Evolutionary conservation across 2,113 vertebrate genomes (phyloP).

Genomic region (Columba livia): DNA sequence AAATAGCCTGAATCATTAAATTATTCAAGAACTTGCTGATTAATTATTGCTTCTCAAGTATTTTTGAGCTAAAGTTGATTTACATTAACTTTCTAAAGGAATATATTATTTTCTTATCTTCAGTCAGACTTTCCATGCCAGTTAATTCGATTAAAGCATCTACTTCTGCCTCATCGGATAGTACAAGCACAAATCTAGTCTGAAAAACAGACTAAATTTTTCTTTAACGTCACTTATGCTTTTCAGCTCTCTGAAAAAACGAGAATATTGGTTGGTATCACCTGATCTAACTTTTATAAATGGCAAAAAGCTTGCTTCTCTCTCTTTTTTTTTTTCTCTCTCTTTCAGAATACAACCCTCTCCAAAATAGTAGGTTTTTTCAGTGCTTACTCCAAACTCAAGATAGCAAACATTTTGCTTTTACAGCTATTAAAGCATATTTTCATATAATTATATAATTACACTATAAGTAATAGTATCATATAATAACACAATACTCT

Average conservation of each 20-base stretch:
- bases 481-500: too few species aligned
- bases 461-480: background rate
- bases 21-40: conserved; percentile 18
- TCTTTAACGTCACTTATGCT: background rate
- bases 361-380: background rate
- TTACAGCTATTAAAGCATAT: background rate
- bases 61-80: background rate
- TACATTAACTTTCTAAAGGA: background rate
- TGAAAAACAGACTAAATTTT: background rate
- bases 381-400: background rate
- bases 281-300: background rate
- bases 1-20: conserved; percentile 1
- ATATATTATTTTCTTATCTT: conserved; percentile 7
- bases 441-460: background rate
- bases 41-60: conserved; percentile 29
- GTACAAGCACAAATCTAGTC: background rate
- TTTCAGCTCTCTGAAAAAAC: background rate
- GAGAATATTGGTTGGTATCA: background rate
- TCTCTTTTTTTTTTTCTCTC: background rate
- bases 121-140: background rate
- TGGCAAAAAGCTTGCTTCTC: background rate
- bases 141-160: conserved; percentile 39
- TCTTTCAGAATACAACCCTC: background rate
- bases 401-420: background rate
- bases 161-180: background rate